Base-by-base conservation (phyloP, 1,140 invertebrate genomes). In the Pseudomyrmex dendroicus region DNA sequence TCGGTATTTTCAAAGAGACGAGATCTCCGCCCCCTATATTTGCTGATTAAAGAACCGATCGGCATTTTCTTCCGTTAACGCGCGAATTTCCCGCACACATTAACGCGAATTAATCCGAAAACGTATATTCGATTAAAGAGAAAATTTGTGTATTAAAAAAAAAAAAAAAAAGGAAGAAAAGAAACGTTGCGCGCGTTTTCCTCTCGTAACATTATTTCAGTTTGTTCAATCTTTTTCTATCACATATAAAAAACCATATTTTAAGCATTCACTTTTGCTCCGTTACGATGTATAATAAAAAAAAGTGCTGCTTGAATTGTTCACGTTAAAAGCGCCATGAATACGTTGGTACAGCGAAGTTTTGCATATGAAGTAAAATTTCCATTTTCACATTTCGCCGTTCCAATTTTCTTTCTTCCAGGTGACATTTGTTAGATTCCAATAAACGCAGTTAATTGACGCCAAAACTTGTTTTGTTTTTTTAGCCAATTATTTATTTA, bases 401-500 rank as follows among this genome's bases (percentile, higher is more conserved):
- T 66, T 66, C 8, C 73, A 66, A 77, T 77, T 67, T 44, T 67
- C 48, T 54, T 56, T 5, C 13, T 5, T 67, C 17, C 20, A 15
- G 17, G 17, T 17, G 8, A 57, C 20, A 63, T 68, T 66, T 25
- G 15, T 68, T 56, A 54, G 12, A 67, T 77, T 67, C 67, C 48
- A 48, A 1, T 35, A 70, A 70, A 72, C 15, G 56, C 12, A 20
- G 25, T 80, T 48, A 57, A 70, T 59, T 59, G 76, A 48, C 66
- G 10, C 0, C 0, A 46, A 50, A 78, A 70, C 17, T 25, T 2
- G 35, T 2, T 44, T 35, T 56, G n/a, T 66, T 50, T n/a, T 22
- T 54, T 57, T 25, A 8, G 63, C 50, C 74, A 70, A 59, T 78
- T 78, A 80, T 72, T 59, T 70, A 44, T 72, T 59, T 70, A 44